phyloP scores from a whole-genome alignment of 1,140 invertebrate genomes.

The Brachionus rubens region DNA sequence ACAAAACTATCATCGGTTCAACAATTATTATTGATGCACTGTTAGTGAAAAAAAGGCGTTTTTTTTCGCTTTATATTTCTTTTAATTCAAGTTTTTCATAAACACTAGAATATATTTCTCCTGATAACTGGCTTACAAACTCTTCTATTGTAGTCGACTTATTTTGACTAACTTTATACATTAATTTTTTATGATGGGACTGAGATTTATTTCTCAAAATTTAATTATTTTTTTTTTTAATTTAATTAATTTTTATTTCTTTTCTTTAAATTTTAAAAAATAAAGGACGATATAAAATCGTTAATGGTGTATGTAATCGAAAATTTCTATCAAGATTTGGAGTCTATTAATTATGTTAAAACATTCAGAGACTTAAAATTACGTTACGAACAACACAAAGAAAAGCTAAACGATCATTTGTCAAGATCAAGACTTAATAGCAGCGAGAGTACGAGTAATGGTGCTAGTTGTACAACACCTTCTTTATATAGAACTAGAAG shows the following conservation, averaged over 20 bases:
- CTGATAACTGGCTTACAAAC: too few relatives aligned
- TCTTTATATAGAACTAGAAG: background rate
- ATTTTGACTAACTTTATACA: too few relatives aligned
- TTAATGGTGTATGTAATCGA: conserved; percentile 88
- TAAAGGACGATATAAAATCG: conserved; percentile 89
- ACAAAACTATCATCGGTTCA: too few relatives aligned
- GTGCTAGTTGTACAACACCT: background rate
- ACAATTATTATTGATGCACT: too few relatives aligned
- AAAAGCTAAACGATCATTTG: conserved; percentile 56
- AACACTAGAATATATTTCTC: too few relatives aligned
- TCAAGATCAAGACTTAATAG: conserved; percentile 17
- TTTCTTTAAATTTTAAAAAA: conserved; percentile 3
- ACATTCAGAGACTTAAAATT: conserved; percentile 87
- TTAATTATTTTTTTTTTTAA: too few relatives aligned
- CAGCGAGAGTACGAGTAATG: background rate
- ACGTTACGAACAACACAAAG: conserved; percentile 89
- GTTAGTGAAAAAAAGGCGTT: too few relatives aligned
- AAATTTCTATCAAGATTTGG: conserved; percentile 83
- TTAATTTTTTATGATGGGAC: too few relatives aligned
- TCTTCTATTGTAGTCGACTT: too few relatives aligned
- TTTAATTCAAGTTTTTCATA: too few relatives aligned
- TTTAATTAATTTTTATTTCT: background rate
- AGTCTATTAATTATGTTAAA: conserved; percentile 91
- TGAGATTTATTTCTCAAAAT: too few relatives aligned
- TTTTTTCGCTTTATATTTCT: too few relatives aligned